Conservation (phyloP, 2,797 vertebrate species). For the Picus viridis region DNA sequence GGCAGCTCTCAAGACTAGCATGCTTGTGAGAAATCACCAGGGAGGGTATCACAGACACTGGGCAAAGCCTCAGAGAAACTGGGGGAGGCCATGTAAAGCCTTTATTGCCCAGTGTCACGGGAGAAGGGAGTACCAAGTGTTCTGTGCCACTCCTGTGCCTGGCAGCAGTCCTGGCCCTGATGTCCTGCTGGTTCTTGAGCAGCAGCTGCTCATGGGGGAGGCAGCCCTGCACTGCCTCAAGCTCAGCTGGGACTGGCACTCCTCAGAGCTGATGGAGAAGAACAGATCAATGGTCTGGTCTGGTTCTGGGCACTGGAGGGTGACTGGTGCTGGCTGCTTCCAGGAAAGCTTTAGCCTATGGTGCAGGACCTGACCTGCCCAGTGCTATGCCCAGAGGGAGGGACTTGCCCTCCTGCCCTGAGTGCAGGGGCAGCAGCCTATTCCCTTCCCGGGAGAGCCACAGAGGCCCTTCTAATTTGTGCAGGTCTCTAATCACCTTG, state of each 20-base stretch:
- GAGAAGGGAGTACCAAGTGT: background rate
- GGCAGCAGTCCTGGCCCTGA: background rate
- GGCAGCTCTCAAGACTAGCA: background rate
- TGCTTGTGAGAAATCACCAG: background rate
- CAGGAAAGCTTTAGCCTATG: background rate
- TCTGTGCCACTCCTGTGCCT: accelerated
- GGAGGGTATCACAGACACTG: background rate
- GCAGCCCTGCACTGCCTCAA: background rate
- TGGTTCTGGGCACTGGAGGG: background rate
- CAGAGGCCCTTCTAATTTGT: background rate
- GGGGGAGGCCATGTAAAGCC: background rate
- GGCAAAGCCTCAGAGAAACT: background rate
- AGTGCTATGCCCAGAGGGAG: background rate
- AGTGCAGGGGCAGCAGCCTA: background rate
- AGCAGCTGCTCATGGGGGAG: background rate
- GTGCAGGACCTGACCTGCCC: background rate
- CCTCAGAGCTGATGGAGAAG: accelerated
- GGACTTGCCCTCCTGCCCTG: background rate
- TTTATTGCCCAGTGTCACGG: accelerated
- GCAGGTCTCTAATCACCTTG: slow-evolving; percentile 25
- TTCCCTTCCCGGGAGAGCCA: background rate
- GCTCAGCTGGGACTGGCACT: background rate
- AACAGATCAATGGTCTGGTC: background rate
- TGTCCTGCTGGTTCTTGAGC: accelerated
- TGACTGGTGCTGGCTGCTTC: background rate